Conservation (phyloP, 2,797 vertebrate species). For the Syndactyla subalaris region DNA sequence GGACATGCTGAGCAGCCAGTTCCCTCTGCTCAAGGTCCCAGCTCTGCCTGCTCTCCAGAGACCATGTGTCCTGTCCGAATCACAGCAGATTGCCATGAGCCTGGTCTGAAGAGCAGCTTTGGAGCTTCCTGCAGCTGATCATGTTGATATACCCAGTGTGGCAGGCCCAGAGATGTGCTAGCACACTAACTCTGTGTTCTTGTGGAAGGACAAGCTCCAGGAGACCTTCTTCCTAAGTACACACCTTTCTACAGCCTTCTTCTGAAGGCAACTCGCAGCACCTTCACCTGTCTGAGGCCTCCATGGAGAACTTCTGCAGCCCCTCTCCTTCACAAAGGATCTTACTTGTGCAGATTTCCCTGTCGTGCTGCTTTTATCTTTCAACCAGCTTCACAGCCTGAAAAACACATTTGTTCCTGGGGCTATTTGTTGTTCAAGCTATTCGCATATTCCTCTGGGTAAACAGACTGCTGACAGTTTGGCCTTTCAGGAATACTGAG, state of each 20-base stretch:
- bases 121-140: neutral
- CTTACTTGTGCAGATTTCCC: neutral
- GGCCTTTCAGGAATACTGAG: constrained; percentile 40
- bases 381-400: neutral
- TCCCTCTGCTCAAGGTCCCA: neutral
- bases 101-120: neutral
- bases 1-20: neutral
- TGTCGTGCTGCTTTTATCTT: neutral
- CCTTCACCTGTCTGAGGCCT: neutral
- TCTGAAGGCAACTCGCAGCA: neutral
- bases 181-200: neutral
- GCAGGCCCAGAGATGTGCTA: neutral
- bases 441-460: constrained; percentile 14
- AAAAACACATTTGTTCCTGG: neutral
- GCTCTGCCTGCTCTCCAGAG: neutral
- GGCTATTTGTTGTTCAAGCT: neutral
- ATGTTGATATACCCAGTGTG: accelerated
- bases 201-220: neutral
- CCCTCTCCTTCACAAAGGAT: neutral
- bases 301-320: neutral
- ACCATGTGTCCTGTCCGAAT: neutral
- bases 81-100: neutral
- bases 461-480: constrained; percentile 10
- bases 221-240: neutral
- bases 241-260: neutral